Evolutionary conservation across 2,888 invertebrate species (phyloP).

Genomic region (Hypselothyrea guttata): DNA sequence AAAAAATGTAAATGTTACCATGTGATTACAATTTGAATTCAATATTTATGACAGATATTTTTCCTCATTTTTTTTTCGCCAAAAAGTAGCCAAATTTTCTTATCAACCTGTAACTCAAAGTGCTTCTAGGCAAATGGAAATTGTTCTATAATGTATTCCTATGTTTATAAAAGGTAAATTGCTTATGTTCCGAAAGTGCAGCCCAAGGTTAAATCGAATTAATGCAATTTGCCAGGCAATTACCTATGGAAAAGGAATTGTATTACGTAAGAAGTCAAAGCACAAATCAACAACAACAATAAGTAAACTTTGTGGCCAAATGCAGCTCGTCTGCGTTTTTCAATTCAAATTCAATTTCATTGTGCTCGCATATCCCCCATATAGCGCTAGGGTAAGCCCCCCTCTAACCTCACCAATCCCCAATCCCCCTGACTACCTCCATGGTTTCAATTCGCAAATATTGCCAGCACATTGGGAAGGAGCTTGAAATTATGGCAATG

Average conservation of each 20-base stretch:
- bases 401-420: too few relatives aligned
- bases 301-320: conserved; percentile 7
- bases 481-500: conserved; percentile 65
- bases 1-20: too few relatives aligned
- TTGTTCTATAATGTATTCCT: background rate
- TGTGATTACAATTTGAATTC: too few relatives aligned
- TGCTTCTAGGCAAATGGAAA: too few relatives aligned
- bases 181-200: conserved; percentile 40
- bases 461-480: conserved; percentile 48
- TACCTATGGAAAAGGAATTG: conserved; percentile 30
- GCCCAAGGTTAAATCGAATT: conserved; percentile 51
- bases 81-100: conserved; percentile 5
- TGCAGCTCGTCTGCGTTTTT: conserved; percentile 39
- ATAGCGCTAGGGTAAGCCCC: too few relatives aligned
- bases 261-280: background rate
- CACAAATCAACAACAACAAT: too few relatives aligned
- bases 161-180: conserved; percentile 8
- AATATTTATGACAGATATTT: too few relatives aligned
- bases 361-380: conserved; percentile 32
- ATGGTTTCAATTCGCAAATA: conserved; percentile 55
- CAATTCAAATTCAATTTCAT: conserved; percentile 63
- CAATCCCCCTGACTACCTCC: too few relatives aligned
- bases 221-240: conserved; percentile 52
- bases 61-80: too few relatives aligned
- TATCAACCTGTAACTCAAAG: too few relatives aligned